These are phyloP conservation scores for Guaruba guarouba DNA, from an alignment of 2,113 vertebrate species.

Conservation along the genomic window DNA sequence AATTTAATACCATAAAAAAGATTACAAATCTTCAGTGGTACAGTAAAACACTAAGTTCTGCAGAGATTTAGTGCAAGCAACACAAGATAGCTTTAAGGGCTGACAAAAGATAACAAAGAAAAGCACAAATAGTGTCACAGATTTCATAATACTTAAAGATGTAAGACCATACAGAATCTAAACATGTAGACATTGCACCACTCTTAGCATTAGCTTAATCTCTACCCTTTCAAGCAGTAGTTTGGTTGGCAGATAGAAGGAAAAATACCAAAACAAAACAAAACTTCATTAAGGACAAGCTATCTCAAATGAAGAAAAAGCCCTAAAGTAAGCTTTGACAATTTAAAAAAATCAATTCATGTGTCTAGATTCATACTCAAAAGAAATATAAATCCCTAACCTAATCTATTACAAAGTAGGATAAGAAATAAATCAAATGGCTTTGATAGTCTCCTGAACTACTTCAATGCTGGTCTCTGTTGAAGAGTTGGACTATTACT, in stretches of 20 bases:
- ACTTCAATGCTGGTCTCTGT: background rate
- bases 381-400: slow-evolving; percentile 26
- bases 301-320: background rate
- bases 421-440: slow-evolving; percentile 17
- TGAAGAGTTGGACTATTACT: background rate
- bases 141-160: background rate
- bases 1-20: slow-evolving; percentile 32
- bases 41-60: background rate
- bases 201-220: background rate
- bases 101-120: slow-evolving; percentile 1
- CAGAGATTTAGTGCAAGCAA: slow-evolving; percentile 30
- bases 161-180: background rate
- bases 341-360: slow-evolving; percentile 33
- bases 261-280: background rate
- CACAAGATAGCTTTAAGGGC: background rate
- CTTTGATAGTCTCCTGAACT: slow-evolving; percentile 7
- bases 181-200: background rate
- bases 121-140: background rate
- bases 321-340: background rate
- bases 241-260: background rate
- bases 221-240: background rate
- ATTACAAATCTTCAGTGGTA: slow-evolving; percentile 4
- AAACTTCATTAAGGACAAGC: background rate
- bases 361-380: background rate
- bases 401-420: background rate